Evolutionary conservation across 2,888 invertebrate genomes (phyloP).

Genomic region (Eupithecia dodoneata): DNA sequence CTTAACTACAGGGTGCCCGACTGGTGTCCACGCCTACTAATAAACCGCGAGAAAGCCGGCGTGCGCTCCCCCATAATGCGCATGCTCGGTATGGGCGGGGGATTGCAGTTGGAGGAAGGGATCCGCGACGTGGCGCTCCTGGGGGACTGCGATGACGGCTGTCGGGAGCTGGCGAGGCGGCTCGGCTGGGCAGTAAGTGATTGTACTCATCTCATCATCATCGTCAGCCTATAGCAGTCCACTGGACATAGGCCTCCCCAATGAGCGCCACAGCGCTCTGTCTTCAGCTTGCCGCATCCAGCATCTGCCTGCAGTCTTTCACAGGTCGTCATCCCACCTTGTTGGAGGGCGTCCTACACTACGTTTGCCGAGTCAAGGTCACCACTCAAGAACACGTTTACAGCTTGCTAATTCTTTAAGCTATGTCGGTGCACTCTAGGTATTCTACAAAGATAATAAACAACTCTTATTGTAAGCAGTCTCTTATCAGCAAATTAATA

Average conservation of each 20-base stretch:
- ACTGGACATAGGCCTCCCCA: no score
- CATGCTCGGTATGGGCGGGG: conserved; percentile 78
- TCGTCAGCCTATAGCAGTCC: no score
- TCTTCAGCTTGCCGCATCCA: no score
- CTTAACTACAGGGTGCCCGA: conserved; percentile 77
- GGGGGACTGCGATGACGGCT: conserved; percentile 93
- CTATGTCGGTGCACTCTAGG: no score
- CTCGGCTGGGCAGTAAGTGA: conserved; percentile 90
- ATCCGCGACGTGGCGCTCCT: conserved; percentile 91
- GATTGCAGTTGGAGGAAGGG: conserved; percentile 87
- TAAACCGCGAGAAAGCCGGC: conserved; percentile 92
- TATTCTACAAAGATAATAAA: neutral
- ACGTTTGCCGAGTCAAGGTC: no score
- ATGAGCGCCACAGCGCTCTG: no score
- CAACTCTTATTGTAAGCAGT: neutral
- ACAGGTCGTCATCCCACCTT: no score
- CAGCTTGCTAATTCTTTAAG: no score
- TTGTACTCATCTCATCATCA: neutral
- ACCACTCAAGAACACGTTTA: no score
- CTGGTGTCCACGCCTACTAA: conserved; percentile 91
- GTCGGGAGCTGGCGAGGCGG: conserved; percentile 88
- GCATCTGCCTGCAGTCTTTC: no score
- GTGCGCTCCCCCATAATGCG: conserved; percentile 65
- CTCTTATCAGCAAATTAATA: neutral
- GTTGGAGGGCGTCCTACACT: no score